Conservation (phyloP, 1,140 invertebrate species). For the Lethrus apterus region DNA sequence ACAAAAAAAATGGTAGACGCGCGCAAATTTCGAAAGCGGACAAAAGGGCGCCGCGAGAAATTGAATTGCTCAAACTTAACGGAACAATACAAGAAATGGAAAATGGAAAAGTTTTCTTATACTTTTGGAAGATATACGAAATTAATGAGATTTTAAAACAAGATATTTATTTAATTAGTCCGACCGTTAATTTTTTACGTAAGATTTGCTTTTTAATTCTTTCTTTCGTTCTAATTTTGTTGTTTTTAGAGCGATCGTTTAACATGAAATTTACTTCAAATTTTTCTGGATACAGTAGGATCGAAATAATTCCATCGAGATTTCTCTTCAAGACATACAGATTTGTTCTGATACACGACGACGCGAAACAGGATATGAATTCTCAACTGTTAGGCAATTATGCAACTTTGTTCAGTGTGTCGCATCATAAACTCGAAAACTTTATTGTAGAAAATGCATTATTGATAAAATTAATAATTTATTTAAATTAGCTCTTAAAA, state of each 20-base stretch:
- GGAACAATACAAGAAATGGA: slow-evolving; percentile 6
- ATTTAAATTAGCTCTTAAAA: too few relatives aligned
- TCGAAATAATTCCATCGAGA: not conserved
- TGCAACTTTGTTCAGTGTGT: slow-evolving; percentile 2
- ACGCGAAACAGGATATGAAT: slow-evolving; percentile 1
- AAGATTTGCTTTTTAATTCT: not conserved
- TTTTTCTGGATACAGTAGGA: too few relatives aligned
- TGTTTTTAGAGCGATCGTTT: not conserved
- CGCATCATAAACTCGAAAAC: not conserved
- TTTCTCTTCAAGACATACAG: not conserved
- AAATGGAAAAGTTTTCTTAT: slow-evolving; percentile 1
- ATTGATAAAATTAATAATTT: slow-evolving; percentile 5
- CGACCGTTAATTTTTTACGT: slow-evolving; percentile 2
- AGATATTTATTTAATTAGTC: slow-evolving; percentile 3
- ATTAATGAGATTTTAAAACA: not conserved
- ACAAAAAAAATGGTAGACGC: not conserved
- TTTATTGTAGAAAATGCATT: not conserved
- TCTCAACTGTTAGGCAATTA: slow-evolving; percentile 3
- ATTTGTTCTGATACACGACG: slow-evolving; percentile 3
- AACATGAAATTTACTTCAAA: slow-evolving; percentile 1
- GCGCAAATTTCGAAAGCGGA: not conserved
- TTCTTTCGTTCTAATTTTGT: not conserved
- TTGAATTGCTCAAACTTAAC: not conserved
- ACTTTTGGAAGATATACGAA: not conserved
- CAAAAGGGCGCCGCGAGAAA: not conserved